Evolutionary conservation across 2,888 invertebrate species (phyloP), one percentile per base, ranked within the genome.

Genomic region (Acrobasis consociella): DNA sequence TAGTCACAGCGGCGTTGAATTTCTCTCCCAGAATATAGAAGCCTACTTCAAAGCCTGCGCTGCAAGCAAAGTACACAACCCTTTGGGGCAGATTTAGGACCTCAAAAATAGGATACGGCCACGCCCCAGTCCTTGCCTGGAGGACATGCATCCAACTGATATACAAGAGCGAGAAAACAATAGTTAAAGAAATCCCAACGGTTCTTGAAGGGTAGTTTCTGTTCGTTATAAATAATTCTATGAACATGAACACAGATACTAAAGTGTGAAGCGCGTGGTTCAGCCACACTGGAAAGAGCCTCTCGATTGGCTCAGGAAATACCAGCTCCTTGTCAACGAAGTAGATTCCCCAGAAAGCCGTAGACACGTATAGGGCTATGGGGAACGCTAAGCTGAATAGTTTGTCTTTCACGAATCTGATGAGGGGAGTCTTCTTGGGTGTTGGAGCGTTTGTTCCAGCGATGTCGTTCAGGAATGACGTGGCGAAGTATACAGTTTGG

Each of bases 191-290:
- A 1, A 96, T 72, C 0, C 97, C 97, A 13, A 91, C 82, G 59
- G 87, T 93, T 69, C 95, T 93, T 1, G 92, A 86, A 0, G 98
- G 98, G 83, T 97, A 97, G 51, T 93, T 93, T 69, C 96, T 94
- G 71, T 94, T 95, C 0, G 96, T 94, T 0, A 95, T 89, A 37
- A 95, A 83, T 80, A 96, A 91, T 86, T 98, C 98, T 58, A 97
- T 74, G 0, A 96, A 68, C 13, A 96, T 95, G 71, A 97, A 95
- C 0, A 97, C 91, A 72, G 96, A 91, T 62, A 98, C 96, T 69
- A 95, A 94, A 0, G 98, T 97, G 83, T 98, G 98, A 94, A 97
- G 94, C 0, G 95, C 89, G 80, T 98, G 98, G 82, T 99, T 99
- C 37, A 98, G 85, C 98, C 98, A 98, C 39, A 84, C 84, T 1